Conservation (phyloP, 2,888 invertebrate species). For the Rhagonycha lutea region DNA sequence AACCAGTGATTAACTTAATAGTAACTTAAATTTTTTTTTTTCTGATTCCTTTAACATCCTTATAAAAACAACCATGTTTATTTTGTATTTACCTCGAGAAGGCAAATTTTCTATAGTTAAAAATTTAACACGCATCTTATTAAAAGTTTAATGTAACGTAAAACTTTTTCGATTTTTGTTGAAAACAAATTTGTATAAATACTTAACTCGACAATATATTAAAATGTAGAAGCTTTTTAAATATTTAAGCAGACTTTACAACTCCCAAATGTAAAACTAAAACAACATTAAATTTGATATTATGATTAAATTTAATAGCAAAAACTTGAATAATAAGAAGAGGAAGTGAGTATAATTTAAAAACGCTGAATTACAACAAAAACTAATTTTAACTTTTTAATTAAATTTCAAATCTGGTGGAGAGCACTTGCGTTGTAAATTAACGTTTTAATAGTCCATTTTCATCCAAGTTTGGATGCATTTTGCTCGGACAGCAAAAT, state of each 20-base stretch:
- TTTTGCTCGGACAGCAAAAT: slow-evolving; percentile 20
- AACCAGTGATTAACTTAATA: too few species aligned
- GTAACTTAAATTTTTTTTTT: too few species aligned
- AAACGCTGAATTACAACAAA: slow-evolving; percentile 56
- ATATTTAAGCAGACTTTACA: slow-evolving; percentile 2
- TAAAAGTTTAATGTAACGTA: not conserved
- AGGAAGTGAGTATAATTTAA: slow-evolving; percentile 49
- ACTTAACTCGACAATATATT: slow-evolving; percentile 1
- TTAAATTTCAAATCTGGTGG: slow-evolving; percentile 50
- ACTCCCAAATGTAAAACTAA: slow-evolving; percentile 3
- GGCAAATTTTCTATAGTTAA: not conserved
- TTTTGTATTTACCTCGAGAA: too few species aligned
- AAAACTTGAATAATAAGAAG: slow-evolving; percentile 43
- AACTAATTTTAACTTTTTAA: slow-evolving; percentile 57
- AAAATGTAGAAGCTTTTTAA: slow-evolving; percentile 1
- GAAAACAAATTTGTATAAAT: not conserved
- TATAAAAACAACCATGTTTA: not conserved
- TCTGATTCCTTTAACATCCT: not conserved
- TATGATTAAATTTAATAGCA: slow-evolving; percentile 41
- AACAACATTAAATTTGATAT: slow-evolving; percentile 28
- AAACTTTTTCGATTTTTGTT: not conserved
- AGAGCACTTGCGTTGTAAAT: slow-evolving; percentile 51
- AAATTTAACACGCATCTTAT: not conserved
- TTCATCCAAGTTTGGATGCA: slow-evolving; percentile 22
- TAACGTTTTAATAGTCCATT: slow-evolving; percentile 45